Evolutionary conservation across 2,113 vertebrate species (phyloP), one percentile per base, ranked within the genome.

Genomic region (Labrus mixtus): DNA sequence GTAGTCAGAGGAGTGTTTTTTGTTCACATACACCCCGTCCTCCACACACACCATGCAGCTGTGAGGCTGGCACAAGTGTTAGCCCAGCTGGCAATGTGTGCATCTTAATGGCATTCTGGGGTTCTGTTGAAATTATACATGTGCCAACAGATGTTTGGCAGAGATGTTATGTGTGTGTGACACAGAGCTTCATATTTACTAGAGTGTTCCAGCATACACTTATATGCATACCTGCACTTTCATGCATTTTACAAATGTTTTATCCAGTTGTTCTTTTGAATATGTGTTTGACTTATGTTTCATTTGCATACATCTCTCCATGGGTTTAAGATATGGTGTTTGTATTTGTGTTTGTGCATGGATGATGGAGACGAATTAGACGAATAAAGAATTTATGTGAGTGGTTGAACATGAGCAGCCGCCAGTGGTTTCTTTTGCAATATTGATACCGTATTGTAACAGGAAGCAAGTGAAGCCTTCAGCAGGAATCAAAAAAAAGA

Each of bases 121-220:
- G 81, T 79, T 85, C 76, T 82, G 78, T 75, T 87, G 85, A 91
- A 93, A 89, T 91, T 87, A 87, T 91, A 89, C 79, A 90, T 89
- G 83, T 84, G 80, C 85, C 80, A 90, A 81, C 91, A 93, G 90
- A 93, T 93, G 89, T 91, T 91, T 91, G 85, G 78, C 89, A 76
- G 73, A 4, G 71, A 86, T 79, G 79, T 59, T 78, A 77, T 41
- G 63, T 39, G 59, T 79, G 88, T 81, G 73, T 64, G 78, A 66
- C 67, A 78, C 82, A 77, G 74, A 50, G 73, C 36, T 83, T 85
- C 68, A 70, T 83, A 64, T 85, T 79, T 79, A 68, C 73, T 71
- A 79, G 65, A 71, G 73, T 57, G 55, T 79, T 65, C 23, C 36
- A 55, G 37, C 13, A 6, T 59, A 77, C 16, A 10, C 17, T 62